These are phyloP conservation scores for Hedya salicella DNA, from an alignment of 2,888 invertebrate species.

Conservation along the genomic window DNA sequence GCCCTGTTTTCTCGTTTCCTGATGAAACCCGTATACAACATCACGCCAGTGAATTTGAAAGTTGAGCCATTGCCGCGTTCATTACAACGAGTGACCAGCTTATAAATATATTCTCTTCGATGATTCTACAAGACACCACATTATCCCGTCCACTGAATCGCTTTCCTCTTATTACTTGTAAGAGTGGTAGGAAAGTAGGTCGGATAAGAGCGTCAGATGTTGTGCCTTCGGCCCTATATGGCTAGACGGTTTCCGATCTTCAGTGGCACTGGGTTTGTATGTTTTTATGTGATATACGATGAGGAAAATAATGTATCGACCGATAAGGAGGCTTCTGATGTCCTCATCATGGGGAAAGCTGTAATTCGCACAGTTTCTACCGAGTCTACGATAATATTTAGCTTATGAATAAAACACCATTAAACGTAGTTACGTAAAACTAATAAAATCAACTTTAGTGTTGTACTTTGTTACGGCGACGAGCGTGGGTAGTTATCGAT, in stretches of 20 bases:
- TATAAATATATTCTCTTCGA: constrained; percentile 19
- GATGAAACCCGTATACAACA: background rate
- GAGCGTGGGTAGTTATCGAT: constrained; percentile 50
- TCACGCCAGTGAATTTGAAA: background rate
- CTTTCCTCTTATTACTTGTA: constrained; percentile 54
- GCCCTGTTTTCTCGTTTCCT: background rate
- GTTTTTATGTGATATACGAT: constrained; percentile 51
- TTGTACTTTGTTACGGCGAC: constrained; percentile 39
- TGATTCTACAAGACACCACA: constrained; percentile 20
- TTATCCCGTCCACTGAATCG: constrained; percentile 42
- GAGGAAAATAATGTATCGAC: constrained; percentile 37
- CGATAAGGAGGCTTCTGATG: constrained; percentile 23
- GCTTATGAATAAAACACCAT: constrained; percentile 10
- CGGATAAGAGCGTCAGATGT: constrained; percentile 63
- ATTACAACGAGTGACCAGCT: background rate
- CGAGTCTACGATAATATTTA: constrained; percentile 19
- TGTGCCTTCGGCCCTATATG: constrained; percentile 68
- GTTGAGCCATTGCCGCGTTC: background rate
- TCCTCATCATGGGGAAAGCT: constrained; percentile 24
- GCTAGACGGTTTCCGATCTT: constrained; percentile 66
- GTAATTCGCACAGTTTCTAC: constrained; percentile 7
- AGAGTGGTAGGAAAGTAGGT: constrained; percentile 69
- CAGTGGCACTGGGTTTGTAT: constrained; percentile 49
- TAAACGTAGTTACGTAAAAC: constrained; percentile 30
- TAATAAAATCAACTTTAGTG: constrained; percentile 45